Base-by-base conservation (phyloP, 2,888 invertebrate species). In the Xestia xanthographa region DNA sequence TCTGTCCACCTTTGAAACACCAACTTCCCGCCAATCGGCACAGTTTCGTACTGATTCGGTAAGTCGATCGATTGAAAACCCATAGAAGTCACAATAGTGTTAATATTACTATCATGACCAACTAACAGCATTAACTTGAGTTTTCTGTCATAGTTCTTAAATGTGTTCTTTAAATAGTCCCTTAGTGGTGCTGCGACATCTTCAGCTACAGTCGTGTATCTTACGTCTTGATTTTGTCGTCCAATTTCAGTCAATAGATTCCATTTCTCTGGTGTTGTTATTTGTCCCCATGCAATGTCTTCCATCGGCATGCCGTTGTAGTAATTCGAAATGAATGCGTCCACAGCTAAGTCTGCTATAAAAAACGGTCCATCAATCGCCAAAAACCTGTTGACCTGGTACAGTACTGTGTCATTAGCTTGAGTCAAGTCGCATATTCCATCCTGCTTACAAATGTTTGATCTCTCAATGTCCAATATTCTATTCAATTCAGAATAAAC, bases 61-160 rank as follows among this genome's bases (percentile, higher is more conserved):
- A 87, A 75, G n/a, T 50, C 66, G 8, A 58, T 56, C 11, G 34
- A 17, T 58, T 82, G 60, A 69, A 87, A 87, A 17, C 78, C 78
- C 43, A 87, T 73, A 5, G 34, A n/a, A 9, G 45, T 26, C 0
- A 63, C 20, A 50, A 88, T n/a, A 26, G 74, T 11, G 45, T 83
- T 81, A 41, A 82, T 56, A 80, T 86, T 88, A 70, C 2, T 79
- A 78, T 88, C 88, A 56, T 88, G 88, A 2, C 85, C 86, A 9
- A 87, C 75, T 63, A 88, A 22, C 58, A 83, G 41, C 12, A 82
- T 81, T 2, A 88, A 48, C 56, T 84, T 87, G 20, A 84, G 80
- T 58, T 65, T 79, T 1, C 56, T 8, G 22, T 83, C 69, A 48
- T 75, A 77, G 11, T 88, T 75, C 41, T 75, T 66, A 67, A 88